Evolutionary conservation across 2,888 invertebrate species (phyloP).

Genomic region (Nomada fucata): DNA sequence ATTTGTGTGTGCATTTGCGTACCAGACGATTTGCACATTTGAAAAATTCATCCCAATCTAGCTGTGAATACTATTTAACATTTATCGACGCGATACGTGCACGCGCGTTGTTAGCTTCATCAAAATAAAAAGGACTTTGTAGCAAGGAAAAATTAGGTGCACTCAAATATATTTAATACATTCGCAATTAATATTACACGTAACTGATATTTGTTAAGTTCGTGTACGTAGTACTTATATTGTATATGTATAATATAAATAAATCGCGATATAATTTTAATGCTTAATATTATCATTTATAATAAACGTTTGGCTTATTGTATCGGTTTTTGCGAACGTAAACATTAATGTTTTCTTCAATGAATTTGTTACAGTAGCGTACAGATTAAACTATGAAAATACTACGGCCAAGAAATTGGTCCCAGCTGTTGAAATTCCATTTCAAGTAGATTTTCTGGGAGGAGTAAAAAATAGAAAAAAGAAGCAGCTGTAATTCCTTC

Average conservation of each 20-base stretch:
- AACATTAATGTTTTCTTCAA: not conserved
- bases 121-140: not conserved
- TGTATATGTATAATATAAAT: not conserved
- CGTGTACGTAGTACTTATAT: not conserved
- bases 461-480: not conserved
- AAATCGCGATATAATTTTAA: not conserved
- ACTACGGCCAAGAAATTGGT: too few relatives aligned
- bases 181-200: not conserved
- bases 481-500: not conserved
- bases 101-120: not conserved
- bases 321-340: not conserved
- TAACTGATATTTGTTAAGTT: not conserved
- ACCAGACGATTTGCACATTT: too few relatives aligned
- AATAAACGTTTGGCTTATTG: not conserved
- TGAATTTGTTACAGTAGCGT: not conserved
- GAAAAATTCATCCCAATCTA: not conserved
- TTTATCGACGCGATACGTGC: not conserved
- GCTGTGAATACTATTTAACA: not conserved
- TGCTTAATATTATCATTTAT: not conserved
- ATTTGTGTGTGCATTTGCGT: not conserved
- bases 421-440: not conserved
- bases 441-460: not conserved
- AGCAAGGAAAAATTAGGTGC: not conserved
- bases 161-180: not conserved
- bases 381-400: not conserved